phyloP scores from a whole-genome alignment of 1,140 invertebrate genomes.

The Platyura marginata region DNA sequence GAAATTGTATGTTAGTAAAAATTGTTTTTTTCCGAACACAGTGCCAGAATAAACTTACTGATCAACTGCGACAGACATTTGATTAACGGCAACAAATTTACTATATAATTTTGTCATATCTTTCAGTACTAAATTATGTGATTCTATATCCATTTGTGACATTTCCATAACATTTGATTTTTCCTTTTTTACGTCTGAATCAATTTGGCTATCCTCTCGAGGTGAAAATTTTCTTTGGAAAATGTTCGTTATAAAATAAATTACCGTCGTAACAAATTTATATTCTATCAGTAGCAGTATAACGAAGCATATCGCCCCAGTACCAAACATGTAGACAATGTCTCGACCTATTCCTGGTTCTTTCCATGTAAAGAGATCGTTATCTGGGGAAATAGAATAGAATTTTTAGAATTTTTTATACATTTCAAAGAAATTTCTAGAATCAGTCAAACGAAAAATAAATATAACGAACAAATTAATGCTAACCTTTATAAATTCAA shows the following conservation, averaged over 20 bases:
- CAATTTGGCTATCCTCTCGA: no score
- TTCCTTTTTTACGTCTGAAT: conserved; percentile 25
- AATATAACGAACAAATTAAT: no score
- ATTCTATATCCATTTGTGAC: conserved; percentile 6
- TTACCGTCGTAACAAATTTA: background rate
- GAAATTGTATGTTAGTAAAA: background rate
- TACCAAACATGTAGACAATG: background rate
- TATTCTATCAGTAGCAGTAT: background rate
- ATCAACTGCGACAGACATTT: conserved; percentile 37
- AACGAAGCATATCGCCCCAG: background rate
- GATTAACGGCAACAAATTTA: conserved; percentile 43
- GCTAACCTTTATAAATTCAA: no score
- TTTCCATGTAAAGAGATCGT: background rate
- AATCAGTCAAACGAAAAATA: background rate
- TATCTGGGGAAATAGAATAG: background rate
- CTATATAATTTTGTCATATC: conserved; percentile 45
- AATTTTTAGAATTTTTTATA: background rate
- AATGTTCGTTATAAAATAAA: background rate
- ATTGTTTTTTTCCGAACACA: conserved; percentile 1
- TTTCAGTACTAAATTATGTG: conserved; percentile 23
- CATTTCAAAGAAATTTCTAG: background rate
- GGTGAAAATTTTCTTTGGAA: no score
- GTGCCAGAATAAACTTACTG: conserved; percentile 11
- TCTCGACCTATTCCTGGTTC: background rate
- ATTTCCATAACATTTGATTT: conserved; percentile 16